Base-by-base conservation (phyloP, 2,888 invertebrate species). In the Sesia bembeciformis region DNA sequence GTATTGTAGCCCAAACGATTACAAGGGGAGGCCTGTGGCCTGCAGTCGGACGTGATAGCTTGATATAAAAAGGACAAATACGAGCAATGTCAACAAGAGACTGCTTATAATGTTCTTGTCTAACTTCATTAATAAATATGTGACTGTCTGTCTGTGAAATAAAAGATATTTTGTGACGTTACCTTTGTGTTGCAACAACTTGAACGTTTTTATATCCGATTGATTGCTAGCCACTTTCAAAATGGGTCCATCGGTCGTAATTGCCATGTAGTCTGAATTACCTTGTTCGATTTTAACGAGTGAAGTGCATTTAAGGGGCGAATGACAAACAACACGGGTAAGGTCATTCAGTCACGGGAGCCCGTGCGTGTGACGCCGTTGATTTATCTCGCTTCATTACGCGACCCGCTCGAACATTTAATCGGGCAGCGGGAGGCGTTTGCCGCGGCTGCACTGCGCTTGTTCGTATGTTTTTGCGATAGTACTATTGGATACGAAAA, bases 341-440 rank as follows among this genome's bases (percentile, higher is more conserved):
- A 46, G 46, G 46, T 46, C 46, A 46, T 39, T 50, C 50, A 50
- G 52, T 52, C 52, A 52, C 40, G 52, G 4, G 52, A 63, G 67
- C 66, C 66, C 63, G 72, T 82, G 81, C 81, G 83, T 82, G 83
- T 73, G 81, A 78, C 72, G 67, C 65, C 61, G 71, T 71, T 77
- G 82, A 82, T 84, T 82, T 81, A 84, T 84, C 84, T 84, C 71
- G 78, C 72, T 81, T 81, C 83, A 84, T 85, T 84, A 84, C 81
- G 76, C 71, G 75, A 68, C 66, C 72, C 71, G 72, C 69, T 70
- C 72, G 75, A 71, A 70, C 74, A 69, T 76, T 78, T 80, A 78
- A 80, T 76, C 76, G 72, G 65, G 63, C 70, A 62, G 66, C 70
- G 67, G 72, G 72, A 72, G 76, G 76, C 68, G 72, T 66, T 57